Evolutionary conservation across 1,140 invertebrate species (phyloP).

Genomic region (Eupristina koningsbergeri): DNA sequence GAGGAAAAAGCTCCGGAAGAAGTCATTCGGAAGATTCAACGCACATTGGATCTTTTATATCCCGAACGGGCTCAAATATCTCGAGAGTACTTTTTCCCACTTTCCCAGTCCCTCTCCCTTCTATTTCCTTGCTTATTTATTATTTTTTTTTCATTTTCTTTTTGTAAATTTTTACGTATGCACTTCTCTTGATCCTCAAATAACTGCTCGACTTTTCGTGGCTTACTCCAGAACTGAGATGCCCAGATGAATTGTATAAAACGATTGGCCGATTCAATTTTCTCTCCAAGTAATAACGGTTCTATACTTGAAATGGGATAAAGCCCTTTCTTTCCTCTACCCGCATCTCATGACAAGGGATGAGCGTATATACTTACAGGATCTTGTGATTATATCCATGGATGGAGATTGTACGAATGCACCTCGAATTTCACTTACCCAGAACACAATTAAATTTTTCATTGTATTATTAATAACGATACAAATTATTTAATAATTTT

Average conservation of each 20-base stretch:
- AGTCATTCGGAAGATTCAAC: slow-evolving; percentile 21
- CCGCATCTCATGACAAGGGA: not conserved
- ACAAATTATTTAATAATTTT: no score
- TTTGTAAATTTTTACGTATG: not conserved
- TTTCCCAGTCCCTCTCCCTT: not conserved
- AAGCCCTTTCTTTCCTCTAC: not conserved
- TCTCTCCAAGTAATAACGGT: slow-evolving; percentile 42
- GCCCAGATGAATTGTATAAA: slow-evolving; percentile 30
- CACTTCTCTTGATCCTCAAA: not conserved
- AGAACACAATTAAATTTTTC: not conserved
- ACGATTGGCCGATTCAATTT: slow-evolving; percentile 48
- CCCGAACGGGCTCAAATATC: slow-evolving; percentile 27
- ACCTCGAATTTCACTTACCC: slow-evolving; percentile 22
- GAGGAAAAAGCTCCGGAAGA: not conserved
- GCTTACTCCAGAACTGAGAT: not conserved
- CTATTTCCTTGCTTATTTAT: not conserved
- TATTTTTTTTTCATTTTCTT: not conserved
- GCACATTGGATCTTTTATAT: not conserved
- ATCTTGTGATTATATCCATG: not conserved
- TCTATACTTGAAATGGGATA: slow-evolving; percentile 32
- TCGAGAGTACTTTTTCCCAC: not conserved
- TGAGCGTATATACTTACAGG: not conserved
- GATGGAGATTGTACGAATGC: not conserved
- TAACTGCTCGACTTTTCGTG: slow-evolving; percentile 27
- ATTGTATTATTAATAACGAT: not conserved